Evolutionary conservation across 1,140 invertebrate species (phyloP), one percentile per base, ranked within the genome.

Genomic region (Bombus confusus): DNA sequence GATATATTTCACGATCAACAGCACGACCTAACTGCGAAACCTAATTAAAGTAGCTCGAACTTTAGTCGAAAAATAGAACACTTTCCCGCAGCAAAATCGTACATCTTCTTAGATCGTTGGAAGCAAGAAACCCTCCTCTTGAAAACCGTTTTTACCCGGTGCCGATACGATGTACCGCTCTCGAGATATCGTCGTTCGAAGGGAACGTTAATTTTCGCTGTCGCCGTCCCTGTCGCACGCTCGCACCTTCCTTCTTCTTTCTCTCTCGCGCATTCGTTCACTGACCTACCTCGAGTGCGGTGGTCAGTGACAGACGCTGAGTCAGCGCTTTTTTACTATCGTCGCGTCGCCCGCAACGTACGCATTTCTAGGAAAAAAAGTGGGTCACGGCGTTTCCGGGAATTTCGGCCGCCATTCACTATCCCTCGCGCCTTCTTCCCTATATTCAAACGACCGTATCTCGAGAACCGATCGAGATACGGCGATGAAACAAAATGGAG

Each of bases 361-460:
- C 75, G 75, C 75, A 62, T 41, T 62, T 41, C 57, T 18, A 25
- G 28, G 37, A 41, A 41, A 77, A 77, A 25, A 77, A 31, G 37
- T 77, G 28, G 75, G 75, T 64, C 75, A 41, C 75, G 37, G 37
- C n/a, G 52, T 37, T 77, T 39, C 18, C 75, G 13, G 57, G 57
- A 62, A 62, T 77, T 59, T 62, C 28, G 75, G 13, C 34, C 31
- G 25, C 28, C 57, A 62, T 64, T 59, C 57, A 59, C 13, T 3
- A n/a, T n/a, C 6, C 8, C 8, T 15, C 37, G 37, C 22, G 75
- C 2, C 13, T 37, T 34, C 22, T 0, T 37, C 13, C 6, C 25
- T 31, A 31, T 22, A 31, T 57, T 76, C 3, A 18, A 15, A 9
- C 6, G 34, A 9, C 15, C 13, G 37, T 62, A 77, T 64, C 75